phyloP scores from a whole-genome alignment of 92 coral and sea anemone genomes.

The Phenganax stokvisi region DNA sequence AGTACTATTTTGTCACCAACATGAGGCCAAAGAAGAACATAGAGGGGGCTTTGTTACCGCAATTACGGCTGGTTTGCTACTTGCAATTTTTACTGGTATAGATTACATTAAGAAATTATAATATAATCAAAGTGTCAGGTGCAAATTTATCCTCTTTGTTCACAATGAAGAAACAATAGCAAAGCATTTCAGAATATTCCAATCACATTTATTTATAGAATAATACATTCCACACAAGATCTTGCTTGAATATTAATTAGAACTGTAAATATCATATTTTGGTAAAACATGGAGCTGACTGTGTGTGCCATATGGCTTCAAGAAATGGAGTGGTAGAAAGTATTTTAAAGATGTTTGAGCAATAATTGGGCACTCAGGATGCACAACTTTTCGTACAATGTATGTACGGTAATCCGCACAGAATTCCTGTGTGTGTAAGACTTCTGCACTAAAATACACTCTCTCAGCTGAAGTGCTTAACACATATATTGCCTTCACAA shows the following conservation, averaged over 20 bases:
- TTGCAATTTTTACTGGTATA: too few relatives aligned
- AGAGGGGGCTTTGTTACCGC: too few relatives aligned
- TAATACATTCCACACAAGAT: too few relatives aligned
- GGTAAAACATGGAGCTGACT: conserved; percentile 28
- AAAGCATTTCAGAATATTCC: too few relatives aligned
- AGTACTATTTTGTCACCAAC: too few relatives aligned
- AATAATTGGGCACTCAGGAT: conserved; percentile 24
- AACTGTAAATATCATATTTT: conserved; percentile 44
- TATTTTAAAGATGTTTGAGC: conserved; percentile 37
- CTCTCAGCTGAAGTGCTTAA: conserved; percentile 36
- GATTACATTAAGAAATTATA: too few relatives aligned
- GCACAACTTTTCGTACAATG: conserved; percentile 16
- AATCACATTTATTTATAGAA: too few relatives aligned
- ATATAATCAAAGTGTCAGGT: too few relatives aligned
- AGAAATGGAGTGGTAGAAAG: conserved; percentile 44
- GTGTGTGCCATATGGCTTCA: conserved; percentile 28
- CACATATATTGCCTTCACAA: conserved; percentile 24
- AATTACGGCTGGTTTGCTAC: too few relatives aligned
- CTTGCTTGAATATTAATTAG: background rate
- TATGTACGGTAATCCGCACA: conserved; percentile 41
- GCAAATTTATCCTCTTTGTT: too few relatives aligned
- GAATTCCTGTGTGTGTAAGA: conserved; percentile 34
- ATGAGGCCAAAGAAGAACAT: too few relatives aligned
- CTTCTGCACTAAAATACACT: conserved; percentile 34
- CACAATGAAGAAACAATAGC: too few relatives aligned